A percentile compares a stretch with the other conserved stretches of the same genome.
Conservation (phyloP, 2,797 vertebrate species). For the Rhinogobio ventralis region DNA sequence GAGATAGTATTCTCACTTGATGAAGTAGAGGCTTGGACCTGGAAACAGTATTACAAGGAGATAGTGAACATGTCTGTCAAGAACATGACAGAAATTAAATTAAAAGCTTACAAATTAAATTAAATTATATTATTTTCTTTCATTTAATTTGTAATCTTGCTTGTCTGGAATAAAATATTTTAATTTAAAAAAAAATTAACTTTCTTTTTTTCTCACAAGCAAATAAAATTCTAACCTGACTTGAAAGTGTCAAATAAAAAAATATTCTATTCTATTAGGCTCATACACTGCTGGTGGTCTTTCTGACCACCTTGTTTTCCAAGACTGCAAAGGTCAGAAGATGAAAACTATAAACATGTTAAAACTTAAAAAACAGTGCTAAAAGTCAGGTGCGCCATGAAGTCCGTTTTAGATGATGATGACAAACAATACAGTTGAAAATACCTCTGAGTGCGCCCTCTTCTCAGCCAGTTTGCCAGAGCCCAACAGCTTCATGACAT, state of each 20-base stretch:
- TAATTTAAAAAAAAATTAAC: too few relatives aligned
- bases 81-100: not conserved
- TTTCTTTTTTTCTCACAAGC: not conserved
- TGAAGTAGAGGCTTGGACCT: not conserved
- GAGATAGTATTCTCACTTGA: not conserved
- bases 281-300: not conserved
- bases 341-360: not conserved
- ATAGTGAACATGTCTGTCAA: not conserved
- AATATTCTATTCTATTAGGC: not conserved
- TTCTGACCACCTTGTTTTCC: not conserved
- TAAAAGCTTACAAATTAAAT: not conserved
- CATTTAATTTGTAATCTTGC: not conserved
- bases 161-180: too few relatives aligned
- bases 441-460: constrained; percentile 87
- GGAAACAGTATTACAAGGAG: not conserved
- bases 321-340: not conserved
- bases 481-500: constrained; percentile 88
- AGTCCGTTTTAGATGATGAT: constrained; percentile 1
- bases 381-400: not conserved
- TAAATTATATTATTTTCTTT: not conserved
- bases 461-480: constrained; percentile 86
- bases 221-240: not conserved
- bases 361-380: not conserved
- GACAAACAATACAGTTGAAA: not conserved
- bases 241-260: not conserved